These are phyloP conservation scores for Clinocottus analis DNA, from an alignment of 2,113 vertebrate species.

Conservation along the genomic window DNA sequence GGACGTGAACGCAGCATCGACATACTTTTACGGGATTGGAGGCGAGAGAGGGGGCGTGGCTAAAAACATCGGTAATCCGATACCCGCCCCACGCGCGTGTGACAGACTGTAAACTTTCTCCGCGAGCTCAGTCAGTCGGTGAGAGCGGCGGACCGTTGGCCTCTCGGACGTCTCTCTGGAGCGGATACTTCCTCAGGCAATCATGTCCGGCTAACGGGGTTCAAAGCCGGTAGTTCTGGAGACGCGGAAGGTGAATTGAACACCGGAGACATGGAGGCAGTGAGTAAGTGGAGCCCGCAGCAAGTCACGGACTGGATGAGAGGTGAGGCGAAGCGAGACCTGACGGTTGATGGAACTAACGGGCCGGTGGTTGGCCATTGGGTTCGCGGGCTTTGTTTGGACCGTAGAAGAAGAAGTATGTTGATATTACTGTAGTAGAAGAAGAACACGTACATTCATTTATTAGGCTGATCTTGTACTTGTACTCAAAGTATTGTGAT, in stretches of 20 bases:
- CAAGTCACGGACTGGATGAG: slow-evolving; percentile 82
- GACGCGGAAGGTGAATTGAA: neutral
- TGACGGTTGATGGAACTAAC: neutral
- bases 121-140: neutral
- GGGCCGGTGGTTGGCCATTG: neutral
- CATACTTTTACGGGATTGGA: neutral
- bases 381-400: no score
- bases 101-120: slow-evolving; percentile 12
- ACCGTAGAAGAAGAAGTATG: neutral
- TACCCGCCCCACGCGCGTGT: neutral
- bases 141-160: neutral
- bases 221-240: neutral
- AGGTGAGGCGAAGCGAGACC: slow-evolving; percentile 61
- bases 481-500: neutral
- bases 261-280: slow-evolving; percentile 73
- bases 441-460: neutral
- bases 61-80: neutral
- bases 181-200: neutral
- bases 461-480: no score
- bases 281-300: slow-evolving; percentile 76
- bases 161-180: fast-evolving
- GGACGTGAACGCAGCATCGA: neutral
- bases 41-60: neutral
- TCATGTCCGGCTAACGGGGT: neutral
- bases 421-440: no score